Base-by-base conservation (phyloP, 2,113 vertebrate genomes). In the Ceratotherium simum region DNA sequence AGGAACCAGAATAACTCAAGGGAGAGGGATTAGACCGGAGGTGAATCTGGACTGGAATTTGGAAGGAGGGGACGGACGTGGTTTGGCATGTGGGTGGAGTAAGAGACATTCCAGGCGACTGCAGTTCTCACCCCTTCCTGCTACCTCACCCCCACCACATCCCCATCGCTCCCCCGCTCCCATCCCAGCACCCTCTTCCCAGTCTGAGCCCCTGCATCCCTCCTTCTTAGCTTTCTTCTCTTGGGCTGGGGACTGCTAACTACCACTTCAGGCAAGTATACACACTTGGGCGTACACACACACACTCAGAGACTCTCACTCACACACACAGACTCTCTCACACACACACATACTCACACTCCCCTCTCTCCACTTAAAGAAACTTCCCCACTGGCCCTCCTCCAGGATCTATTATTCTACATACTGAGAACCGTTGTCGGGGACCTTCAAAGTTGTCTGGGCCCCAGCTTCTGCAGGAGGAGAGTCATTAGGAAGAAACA, bases 401-500 rank as follows among this genome's bases (percentile, higher is more conserved):
- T 91, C 60, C 46, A 54, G 69, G 79, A 65, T 76, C 86, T 96
- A 23, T 97, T 76, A 80, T 81, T 70, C 92, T n/a, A 27, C 12
- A 29, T 10, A 12, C 58, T 33, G 23, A 95, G 94, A 56, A 39
- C 29, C 46, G 31, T 42, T 42, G 42, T 80, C 72, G 29, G 46
- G 23, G 79, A n/a, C 78, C 87, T 67, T 94, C 86, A 83, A 64
- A 78, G 75, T 70, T 79, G 92, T 65, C 94, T 42, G 33, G 64
- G 73, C 39, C 29, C 33, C 64, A 83, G 70, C 58, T 96, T 91
- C 95, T 93, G 65, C 91, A 23, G 80, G 81, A 88, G 21, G 56
- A 92, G 60, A 94, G 70, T 90, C 81, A 97, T 96, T 96, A 97
- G 91, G 65, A 84, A 79, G 92, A 88, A 89, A 65, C 62, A 65